These are phyloP conservation scores for Megamerina dolium DNA, from an alignment of 2,888 invertebrate species.

Conservation along the genomic window DNA sequence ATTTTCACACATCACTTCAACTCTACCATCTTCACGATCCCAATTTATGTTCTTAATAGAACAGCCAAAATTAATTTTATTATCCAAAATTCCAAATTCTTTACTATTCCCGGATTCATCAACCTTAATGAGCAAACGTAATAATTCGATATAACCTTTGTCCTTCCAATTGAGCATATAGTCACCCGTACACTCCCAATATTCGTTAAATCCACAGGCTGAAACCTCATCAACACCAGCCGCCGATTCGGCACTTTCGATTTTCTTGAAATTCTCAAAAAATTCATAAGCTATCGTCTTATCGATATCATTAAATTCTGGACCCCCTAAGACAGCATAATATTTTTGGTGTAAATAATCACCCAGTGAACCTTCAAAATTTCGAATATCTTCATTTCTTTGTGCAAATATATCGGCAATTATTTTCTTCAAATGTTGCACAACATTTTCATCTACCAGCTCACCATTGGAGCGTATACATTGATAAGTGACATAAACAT, in stretches of 20 bases:
- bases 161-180: conserved; percentile 64
- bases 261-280: conserved; percentile 55
- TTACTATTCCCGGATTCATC: conserved; percentile 16
- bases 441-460: conserved; percentile 30
- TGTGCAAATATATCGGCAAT: conserved; percentile 36
- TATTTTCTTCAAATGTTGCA: conserved; percentile 32
- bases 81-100: conserved; percentile 28
- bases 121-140: conserved; percentile 20
- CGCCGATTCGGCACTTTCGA: conserved; percentile 33
- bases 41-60: conserved; percentile 26
- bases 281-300: conserved; percentile 48
- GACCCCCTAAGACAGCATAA: conserved; percentile 14
- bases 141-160: conserved; percentile 49
- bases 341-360: conserved; percentile 28
- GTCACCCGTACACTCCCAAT: conserved; percentile 63
- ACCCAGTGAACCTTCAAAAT: conserved; percentile 26
- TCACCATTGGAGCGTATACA: conserved; percentile 39
- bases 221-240: conserved; percentile 51
- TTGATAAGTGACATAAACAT: conserved; percentile 19
- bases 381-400: conserved; percentile 26
- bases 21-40: conserved; percentile 22
- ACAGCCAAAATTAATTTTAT: conserved; percentile 29
- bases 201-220: conserved; percentile 58
- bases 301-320: conserved; percentile 32
- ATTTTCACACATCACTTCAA: conserved; percentile 32